Base-by-base conservation (phyloP, 2,113 vertebrate species). In the Pyxicephalus adspersus region DNA sequence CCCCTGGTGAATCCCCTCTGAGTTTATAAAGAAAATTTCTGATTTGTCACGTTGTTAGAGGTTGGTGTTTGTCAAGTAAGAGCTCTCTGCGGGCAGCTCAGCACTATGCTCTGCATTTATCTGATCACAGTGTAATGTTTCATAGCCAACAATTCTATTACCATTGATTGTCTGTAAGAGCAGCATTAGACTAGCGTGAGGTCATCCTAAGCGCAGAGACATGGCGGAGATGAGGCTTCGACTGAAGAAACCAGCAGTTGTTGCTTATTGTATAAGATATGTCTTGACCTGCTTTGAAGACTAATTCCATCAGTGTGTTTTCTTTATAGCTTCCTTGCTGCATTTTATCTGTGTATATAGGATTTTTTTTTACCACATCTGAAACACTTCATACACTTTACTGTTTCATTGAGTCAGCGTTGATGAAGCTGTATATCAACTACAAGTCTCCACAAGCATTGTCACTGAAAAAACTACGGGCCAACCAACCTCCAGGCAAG, bases 51-150 rank as follows among this genome's bases (percentile, higher is more conserved):
- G 63, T 82, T 74, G 71, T 75, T 63, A 75, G 80, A 66, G 70
- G 63, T 75, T 74, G 64, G 70, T 75, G 71, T 82, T 80, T 82
- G 71, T 74, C 71, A 64, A 61, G 80, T 88, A 79, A 20, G 63
- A 78, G 63, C 84, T 84, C 84, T 86, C 77, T 57, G 72, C 83
- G 84, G 81, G 63, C 63, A 85, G 86, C 87, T 22, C 18, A 86
- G 83, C 84, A 77, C 81, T 84, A 86, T 0, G 2, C 64, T 67
- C 66, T 89, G 91, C 84, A 28, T 58, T 84, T 83, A 70, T 83
- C 57, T 34, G 83, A 84, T 83, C 9, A 0, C 84, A 83, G 84
- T 85, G 87, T 78, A 83, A 83, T 87, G 51, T 23, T 52, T 80
- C 70, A 83, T 60, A 68, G 83, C 0, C 0, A 86, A 86, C 67